Evolutionary conservation across 2,797 vertebrate genomes (phyloP).

Genomic region (Calcarius lapponicus): DNA sequence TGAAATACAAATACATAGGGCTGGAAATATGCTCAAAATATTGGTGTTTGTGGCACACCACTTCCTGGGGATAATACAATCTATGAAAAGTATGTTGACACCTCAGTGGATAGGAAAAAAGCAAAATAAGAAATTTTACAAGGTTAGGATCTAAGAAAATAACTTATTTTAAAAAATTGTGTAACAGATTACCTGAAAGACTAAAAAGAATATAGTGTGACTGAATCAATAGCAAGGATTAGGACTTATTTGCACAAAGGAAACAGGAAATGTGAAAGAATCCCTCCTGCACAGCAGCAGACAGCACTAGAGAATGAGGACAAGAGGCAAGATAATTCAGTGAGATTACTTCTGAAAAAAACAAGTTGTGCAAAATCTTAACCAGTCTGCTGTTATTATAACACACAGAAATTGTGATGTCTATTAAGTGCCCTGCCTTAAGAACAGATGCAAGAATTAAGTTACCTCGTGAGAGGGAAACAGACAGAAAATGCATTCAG

Average conservation of each 20-base stretch:
- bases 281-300: neutral
- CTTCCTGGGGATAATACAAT: neutral
- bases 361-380: neutral
- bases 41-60: neutral
- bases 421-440: neutral
- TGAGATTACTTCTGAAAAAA: neutral
- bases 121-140: neutral
- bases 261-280: neutral
- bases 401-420: neutral
- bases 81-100: neutral
- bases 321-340: neutral
- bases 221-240: neutral
- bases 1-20: neutral
- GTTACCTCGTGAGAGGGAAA: neutral
- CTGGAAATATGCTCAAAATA: neutral
- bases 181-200: neutral
- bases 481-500: neutral
- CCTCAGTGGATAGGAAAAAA: neutral
- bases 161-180: neutral
- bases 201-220: neutral
- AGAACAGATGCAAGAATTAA: neutral
- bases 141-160: neutral
- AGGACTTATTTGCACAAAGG: neutral
- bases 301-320: neutral
- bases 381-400: neutral